phyloP scores from a whole-genome alignment of 2,888 invertebrate species.

The Conops quadrifasciatus region DNA sequence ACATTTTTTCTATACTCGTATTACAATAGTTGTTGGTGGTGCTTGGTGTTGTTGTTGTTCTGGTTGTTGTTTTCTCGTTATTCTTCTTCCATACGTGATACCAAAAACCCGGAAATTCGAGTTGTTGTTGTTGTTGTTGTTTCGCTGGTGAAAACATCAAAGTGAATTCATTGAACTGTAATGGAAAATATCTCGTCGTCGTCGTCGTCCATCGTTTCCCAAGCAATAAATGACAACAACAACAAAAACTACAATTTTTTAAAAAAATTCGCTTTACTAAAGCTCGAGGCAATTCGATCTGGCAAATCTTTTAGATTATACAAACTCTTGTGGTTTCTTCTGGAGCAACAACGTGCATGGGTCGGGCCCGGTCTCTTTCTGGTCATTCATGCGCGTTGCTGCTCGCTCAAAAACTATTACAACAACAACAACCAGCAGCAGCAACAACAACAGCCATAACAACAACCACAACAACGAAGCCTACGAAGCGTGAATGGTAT shows the following conservation, averaged over 20 bases:
- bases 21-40: not conserved
- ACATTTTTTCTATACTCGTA: not conserved
- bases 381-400: conserved; percentile 16
- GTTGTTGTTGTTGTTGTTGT: not conserved
- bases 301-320: too few relatives aligned
- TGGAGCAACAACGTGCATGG: not conserved
- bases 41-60: not conserved
- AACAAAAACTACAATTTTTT: not conserved
- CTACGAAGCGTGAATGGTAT: conserved; percentile 25
- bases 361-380: conserved; percentile 1
- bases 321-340: too few relatives aligned
- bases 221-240: too few relatives aligned
- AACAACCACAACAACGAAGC: conserved; percentile 9
- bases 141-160: not conserved
- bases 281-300: too few relatives aligned
- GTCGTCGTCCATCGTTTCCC: too few relatives aligned
- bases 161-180: conserved; percentile 26
- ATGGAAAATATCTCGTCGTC: too few relatives aligned
- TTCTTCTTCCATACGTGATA: too few relatives aligned
- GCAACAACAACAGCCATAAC: not conserved
- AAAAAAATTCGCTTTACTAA: not conserved
- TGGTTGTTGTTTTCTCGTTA: too few relatives aligned
- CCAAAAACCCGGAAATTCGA: conserved; percentile 18
- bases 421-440: not conserved
- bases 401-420: not conserved